Conservation (phyloP, 2,888 invertebrate genomes). For the Bellardia bayeri region DNA sequence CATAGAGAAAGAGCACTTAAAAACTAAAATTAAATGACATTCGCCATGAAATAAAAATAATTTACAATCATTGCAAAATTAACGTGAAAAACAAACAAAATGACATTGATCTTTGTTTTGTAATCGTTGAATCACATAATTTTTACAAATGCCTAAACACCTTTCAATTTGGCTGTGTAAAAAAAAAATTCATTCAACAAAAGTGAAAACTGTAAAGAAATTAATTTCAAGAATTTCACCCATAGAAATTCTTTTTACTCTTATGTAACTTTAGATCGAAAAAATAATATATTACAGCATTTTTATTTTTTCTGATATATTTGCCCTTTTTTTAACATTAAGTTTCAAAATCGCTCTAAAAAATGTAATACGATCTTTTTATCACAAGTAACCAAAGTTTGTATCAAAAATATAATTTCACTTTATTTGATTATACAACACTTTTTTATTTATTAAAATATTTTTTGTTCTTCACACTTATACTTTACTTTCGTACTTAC, state of each 20-base stretch:
- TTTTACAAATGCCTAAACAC: not conserved
- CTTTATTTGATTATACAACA: constrained; percentile 12
- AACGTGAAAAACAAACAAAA: constrained; percentile 13
- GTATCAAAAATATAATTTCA: constrained; percentile 2
- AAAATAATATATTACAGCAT: not conserved
- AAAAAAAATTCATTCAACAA: not conserved
- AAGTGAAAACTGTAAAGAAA: not conserved
- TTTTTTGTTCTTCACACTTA: constrained; percentile 1
- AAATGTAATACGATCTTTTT: constrained; percentile 14
- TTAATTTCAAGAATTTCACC: constrained; percentile 13
- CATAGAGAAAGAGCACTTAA: not conserved
- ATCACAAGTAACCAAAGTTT: not conserved
- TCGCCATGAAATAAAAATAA: constrained; percentile 57
- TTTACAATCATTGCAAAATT: constrained; percentile 3
- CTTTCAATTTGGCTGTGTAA: not conserved
- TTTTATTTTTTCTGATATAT: not conserved
- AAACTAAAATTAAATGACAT: constrained; percentile 47
- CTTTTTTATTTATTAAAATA: constrained; percentile 9
- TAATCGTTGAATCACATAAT: constrained; percentile 41
- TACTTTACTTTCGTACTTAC: constrained; percentile 77
- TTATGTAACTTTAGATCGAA: constrained; percentile 22
- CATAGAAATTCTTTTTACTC: not conserved
- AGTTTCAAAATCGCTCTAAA: not conserved
- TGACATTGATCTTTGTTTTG: constrained; percentile 63
- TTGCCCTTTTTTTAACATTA: not conserved